phyloP scores from a whole-genome alignment of 2,888 invertebrate genomes.

The Mimachlamys varia region DNA sequence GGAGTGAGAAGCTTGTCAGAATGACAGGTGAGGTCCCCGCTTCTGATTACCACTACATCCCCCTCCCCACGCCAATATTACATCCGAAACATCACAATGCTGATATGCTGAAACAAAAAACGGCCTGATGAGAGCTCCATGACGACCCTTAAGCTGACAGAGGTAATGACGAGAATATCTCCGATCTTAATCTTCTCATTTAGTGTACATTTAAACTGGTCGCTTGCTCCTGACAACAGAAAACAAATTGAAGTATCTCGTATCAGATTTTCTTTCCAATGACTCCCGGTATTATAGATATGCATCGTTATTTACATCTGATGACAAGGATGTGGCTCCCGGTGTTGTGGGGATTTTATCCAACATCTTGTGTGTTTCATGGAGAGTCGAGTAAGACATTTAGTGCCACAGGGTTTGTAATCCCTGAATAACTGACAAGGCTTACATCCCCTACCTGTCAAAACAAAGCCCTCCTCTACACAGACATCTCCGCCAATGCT shows the following conservation, averaged over 20 bases:
- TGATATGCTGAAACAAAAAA: conserved; percentile 33
- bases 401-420: conserved; percentile 18
- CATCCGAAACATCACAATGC: background rate
- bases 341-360: conserved; percentile 19
- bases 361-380: conserved; percentile 23
- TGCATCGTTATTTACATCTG: background rate
- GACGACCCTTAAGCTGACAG: conserved; percentile 17
- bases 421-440: conserved; percentile 8
- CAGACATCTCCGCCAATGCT: background rate
- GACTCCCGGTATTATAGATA: conserved; percentile 1
- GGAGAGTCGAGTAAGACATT: background rate
- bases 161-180: background rate
- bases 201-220: conserved; percentile 26
- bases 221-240: conserved; percentile 24
- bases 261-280: conserved; percentile 24
- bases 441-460: conserved; percentile 25
- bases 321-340: background rate
- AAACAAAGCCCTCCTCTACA: conserved; percentile 12
- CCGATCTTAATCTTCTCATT: background rate
- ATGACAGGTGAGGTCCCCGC: background rate
- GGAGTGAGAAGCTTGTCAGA: background rate
- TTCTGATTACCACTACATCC: background rate
- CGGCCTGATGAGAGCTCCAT: background rate
- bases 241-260: background rate
- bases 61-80: background rate